Conservation (phyloP, 37 sponge, comb jelly and placozoan species). For the Diacarnus erythraeanus region DNA sequence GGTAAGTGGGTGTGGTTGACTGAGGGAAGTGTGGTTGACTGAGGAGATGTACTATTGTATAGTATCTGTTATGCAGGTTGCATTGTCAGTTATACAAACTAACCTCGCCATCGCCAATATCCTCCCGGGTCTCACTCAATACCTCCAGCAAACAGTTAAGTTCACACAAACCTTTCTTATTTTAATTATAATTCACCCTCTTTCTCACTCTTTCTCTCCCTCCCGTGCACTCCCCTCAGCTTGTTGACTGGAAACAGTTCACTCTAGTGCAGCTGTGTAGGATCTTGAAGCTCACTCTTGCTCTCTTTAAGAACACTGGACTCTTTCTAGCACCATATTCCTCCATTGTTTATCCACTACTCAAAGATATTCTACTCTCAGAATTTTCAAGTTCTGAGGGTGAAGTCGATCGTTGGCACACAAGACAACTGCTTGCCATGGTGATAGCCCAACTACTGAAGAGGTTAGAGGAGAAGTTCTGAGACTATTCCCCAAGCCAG, state of each 20-base stretch:
- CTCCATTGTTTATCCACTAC: constrained; percentile 12
- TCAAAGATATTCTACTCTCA: constrained; percentile 38
- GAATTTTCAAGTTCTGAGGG: constrained; percentile 17
- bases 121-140: constrained; percentile 57
- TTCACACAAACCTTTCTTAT: no score
- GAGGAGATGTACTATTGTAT: neutral
- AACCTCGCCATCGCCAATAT: constrained; percentile 52
- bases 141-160: constrained; percentile 56
- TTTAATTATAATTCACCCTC: neutral
- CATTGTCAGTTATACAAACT: constrained; percentile 54
- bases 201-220: constrained; percentile 3
- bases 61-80: constrained; percentile 43
- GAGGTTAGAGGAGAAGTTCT: constrained; percentile 52
- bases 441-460: constrained; percentile 47
- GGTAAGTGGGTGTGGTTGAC: constrained; percentile 27
- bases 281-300: constrained; percentile 36
- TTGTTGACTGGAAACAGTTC: constrained; percentile 34
- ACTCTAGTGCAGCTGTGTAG: constrained; percentile 45
- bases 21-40: neutral
- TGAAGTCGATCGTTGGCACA: constrained; percentile 39
- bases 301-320: constrained; percentile 47
- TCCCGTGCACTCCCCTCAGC: constrained; percentile 17
- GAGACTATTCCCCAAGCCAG: no score
- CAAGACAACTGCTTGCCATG: constrained; percentile 48
- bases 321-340: constrained; percentile 73